Evolutionary conservation across 2,797 vertebrate genomes (phyloP).

Genomic region (Ctenochaetus hawaiiensis): DNA sequence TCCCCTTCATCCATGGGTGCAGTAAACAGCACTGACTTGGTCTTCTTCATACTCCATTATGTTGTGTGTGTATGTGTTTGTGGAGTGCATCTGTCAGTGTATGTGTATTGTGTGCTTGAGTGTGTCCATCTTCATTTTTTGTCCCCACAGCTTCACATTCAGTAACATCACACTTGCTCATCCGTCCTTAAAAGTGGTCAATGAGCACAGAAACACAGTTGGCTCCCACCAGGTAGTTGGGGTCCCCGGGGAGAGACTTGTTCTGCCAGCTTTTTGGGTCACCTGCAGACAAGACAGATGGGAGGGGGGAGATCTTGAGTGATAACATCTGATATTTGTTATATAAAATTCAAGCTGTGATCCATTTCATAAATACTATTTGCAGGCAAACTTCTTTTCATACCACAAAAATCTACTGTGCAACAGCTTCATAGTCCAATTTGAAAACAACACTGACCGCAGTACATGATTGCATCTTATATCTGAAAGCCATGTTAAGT

Average conservation of each 20-base stretch:
- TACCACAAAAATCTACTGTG: background rate
- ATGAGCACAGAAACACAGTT: conserved; percentile 99
- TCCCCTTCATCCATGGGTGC: conserved; percentile 70
- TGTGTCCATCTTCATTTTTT: conserved; percentile 55
- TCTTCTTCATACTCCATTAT: conserved; percentile 64
- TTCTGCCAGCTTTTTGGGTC: conserved; percentile 99
- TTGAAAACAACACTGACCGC: conserved; percentile 8
- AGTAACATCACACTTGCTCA: conserved; percentile 81
- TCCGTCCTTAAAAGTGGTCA: conserved; percentile 93
- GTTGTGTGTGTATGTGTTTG: conserved; percentile 43
- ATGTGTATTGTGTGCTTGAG: background rate
- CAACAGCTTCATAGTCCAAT: background rate
- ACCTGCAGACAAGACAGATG: conserved; percentile 83
- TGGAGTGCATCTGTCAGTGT: conserved; percentile 10
- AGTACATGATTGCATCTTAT: background rate
- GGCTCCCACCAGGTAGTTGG: conserved; percentile 98
- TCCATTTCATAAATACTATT: background rate
- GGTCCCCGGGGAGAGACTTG: conserved; percentile 97
- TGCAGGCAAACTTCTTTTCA: background rate
- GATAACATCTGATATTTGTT: conserved; percentile 23
- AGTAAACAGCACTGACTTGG: conserved; percentile 71
- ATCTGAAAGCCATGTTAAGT: conserved; percentile 6
- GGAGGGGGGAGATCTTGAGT: conserved; percentile 20
- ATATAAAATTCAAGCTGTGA: conserved; percentile 1
- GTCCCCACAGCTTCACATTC: conserved; percentile 85